Evolutionary conservation across 2,113 vertebrate genomes (phyloP).

Genomic region (Megaceryle torquata): DNA sequence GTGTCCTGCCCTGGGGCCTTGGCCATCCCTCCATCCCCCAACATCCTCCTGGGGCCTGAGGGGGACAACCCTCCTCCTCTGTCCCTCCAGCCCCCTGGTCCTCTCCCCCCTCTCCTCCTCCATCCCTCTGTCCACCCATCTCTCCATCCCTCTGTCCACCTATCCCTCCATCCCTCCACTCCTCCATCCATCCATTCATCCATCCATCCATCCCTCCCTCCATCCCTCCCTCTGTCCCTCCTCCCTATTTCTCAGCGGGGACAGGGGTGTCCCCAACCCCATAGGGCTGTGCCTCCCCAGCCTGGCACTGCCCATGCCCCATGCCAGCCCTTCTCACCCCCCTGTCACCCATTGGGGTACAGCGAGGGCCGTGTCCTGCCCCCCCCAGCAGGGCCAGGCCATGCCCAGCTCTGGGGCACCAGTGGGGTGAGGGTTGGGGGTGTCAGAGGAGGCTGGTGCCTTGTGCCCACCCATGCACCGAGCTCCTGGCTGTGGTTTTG

Average conservation of each 20-base stretch:
- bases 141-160: neutral
- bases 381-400: neutral
- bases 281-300: neutral
- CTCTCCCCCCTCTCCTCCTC: neutral
- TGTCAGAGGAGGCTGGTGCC: neutral
- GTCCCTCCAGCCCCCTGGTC: neutral
- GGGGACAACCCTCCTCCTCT: neutral
- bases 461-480: fast-evolving
- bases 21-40: neutral
- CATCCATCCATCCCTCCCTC: too few species aligned
- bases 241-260: neutral
- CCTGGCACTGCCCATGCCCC: fast-evolving
- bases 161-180: neutral
- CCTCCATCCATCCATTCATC: neutral
- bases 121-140: neutral
- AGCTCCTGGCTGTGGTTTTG: too few species aligned
- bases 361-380: fast-evolving
- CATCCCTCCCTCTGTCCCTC: neutral
- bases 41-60: neutral
- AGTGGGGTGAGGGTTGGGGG: fast-evolving
- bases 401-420: neutral
- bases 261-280: neutral
- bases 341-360: fast-evolving
- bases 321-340: neutral
- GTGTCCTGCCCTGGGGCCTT: neutral